A percentile compares a stretch with the other conserved stretches of the same genome.
Evolutionary conservation across 2,113 vertebrate genomes (phyloP).

Genomic region (Perognathus longimembris): DNA sequence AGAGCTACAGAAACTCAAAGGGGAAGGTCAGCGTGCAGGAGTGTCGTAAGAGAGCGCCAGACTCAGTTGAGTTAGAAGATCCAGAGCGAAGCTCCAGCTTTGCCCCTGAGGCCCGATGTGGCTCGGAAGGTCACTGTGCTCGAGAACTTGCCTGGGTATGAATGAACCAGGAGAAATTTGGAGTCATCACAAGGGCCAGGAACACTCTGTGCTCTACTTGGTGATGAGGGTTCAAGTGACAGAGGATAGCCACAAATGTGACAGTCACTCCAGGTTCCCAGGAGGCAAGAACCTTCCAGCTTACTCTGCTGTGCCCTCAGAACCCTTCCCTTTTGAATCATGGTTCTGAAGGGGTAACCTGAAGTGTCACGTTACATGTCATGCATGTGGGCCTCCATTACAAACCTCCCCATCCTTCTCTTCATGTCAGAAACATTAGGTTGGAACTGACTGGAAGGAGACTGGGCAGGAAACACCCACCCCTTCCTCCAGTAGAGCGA

Average conservation of each 20-base stretch:
- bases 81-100: background rate
- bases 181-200: background rate
- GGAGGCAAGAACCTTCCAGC: background rate
- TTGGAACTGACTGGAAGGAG: background rate
- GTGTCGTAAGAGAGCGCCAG: background rate
- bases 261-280: background rate
- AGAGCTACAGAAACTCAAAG: background rate
- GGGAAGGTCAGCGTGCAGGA: rapidly evolving
- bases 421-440: background rate
- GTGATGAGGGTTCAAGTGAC: background rate
- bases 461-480: background rate
- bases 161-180: background rate
- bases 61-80: background rate
- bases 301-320: background rate
- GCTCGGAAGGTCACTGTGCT: background rate
- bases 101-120: background rate
- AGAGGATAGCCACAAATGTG: background rate
- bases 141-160: background rate
- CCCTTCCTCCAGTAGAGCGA: background rate
- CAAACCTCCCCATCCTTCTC: background rate
- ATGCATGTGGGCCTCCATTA: background rate
- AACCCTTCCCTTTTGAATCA: background rate
- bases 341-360: background rate
- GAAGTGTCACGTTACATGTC: background rate
- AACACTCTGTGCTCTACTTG: background rate